Base-by-base conservation (phyloP, 2,797 vertebrate genomes). In the Sciurus vulgaris region DNA sequence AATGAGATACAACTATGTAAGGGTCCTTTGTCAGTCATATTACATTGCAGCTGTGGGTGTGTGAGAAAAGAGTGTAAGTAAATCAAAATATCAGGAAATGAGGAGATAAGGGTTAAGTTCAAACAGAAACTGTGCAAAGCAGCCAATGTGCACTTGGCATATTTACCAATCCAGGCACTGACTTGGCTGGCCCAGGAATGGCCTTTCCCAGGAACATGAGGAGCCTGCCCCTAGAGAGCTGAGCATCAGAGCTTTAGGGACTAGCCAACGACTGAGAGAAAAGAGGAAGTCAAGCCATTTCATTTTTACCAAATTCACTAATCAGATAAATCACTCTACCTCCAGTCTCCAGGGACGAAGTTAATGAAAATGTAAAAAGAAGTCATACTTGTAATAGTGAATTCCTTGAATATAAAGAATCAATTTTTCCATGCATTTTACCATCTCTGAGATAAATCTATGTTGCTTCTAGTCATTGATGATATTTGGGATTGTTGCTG, bases 111-210 rank as follows among this genome's bases (percentile, higher is more conserved):
- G 3, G 3, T 38, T 83, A 59, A 24, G 1, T 35, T 90, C 41
- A 89, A 89, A 86, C 7, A 63, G 5, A 51, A 72, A 38, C 4
- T 69, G 47, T 30, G 41, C 73, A 86, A 49, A 35, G 4, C 12
- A 82, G 11, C 77, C 26, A 49, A 35, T 9, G 12, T 41, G 20
- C 1, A 20, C 0, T 3, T 61, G 17, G 24, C 13, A 28, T 33
- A 38, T 72, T 73, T 47, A 33, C 17, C 47, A 61, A 7, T 5
- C 7, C 4, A 65, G 7, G 13, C 18, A 15, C 20, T 56, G 7
- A 5, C 11, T 22, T 18, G 15, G 1, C 47, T 12, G 0, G 38
- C 8, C 30, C 28, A 20, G 6, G 47, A 22, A 44, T 7, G 0
- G 2, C 8, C 2, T 51, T 35, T 73, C 17, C 4, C 14, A 2